Percentiles rank a stretch among this genome's conserved stretches.
phyloP scores from a whole-genome alignment of 2,888 invertebrate genomes.

The Poecilobothrus nobilitatus region DNA sequence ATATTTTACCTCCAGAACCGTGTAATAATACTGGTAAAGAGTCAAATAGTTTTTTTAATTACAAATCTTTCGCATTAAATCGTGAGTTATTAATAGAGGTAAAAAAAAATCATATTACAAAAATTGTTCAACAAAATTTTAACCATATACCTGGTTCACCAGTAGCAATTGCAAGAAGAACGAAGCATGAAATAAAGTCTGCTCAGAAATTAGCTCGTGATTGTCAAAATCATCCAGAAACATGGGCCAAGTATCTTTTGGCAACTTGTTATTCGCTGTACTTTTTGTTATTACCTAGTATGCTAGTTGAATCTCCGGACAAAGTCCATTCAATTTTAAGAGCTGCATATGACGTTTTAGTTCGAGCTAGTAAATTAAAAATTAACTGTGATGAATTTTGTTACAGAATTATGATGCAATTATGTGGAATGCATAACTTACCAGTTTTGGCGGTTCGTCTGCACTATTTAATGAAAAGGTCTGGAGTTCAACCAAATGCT shows the following conservation, averaged over 20 bases:
- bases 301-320: slow-evolving; percentile 58
- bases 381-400: slow-evolving; percentile 94
- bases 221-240: slow-evolving; percentile 60
- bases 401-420: slow-evolving; percentile 96
- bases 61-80: slow-evolving; percentile 56
- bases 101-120: slow-evolving; percentile 34
- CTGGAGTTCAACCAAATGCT: slow-evolving; percentile 92
- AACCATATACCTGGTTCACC: slow-evolving; percentile 69
- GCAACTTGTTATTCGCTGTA: slow-evolving; percentile 89
- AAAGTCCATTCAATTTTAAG: slow-evolving; percentile 69
- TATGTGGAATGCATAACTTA: slow-evolving; percentile 89
- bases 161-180: slow-evolving; percentile 86
- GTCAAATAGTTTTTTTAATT: slow-evolving; percentile 34
- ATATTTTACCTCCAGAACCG: slow-evolving; percentile 87
- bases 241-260: slow-evolving; percentile 87
- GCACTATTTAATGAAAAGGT: slow-evolving; percentile 83
- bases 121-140: slow-evolving; percentile 37
- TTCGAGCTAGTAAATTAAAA: slow-evolving; percentile 74
- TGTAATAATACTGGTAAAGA: slow-evolving; percentile 24
- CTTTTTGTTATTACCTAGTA: slow-evolving; percentile 92
- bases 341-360: slow-evolving; percentile 77
- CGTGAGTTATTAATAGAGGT: slow-evolving; percentile 47
- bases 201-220: slow-evolving; percentile 65
- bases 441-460: slow-evolving; percentile 91
- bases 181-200: slow-evolving; percentile 89